A percentile compares a stretch with the other conserved stretches of the same genome.
Evolutionary conservation across 2,113 vertebrate species (phyloP).

Genomic region (Rhineura floridana): DNA sequence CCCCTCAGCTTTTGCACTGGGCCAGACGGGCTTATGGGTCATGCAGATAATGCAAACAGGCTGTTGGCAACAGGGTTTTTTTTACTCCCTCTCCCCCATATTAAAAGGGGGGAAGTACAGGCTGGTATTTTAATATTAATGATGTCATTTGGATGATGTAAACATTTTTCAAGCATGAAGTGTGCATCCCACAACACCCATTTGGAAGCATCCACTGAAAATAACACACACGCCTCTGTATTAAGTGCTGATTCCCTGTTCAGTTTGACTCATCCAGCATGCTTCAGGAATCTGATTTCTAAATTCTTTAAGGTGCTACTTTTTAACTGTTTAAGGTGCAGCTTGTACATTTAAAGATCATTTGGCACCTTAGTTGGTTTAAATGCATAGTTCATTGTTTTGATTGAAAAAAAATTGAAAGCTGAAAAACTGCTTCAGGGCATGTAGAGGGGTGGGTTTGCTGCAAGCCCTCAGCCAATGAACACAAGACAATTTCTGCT

Average conservation of each 20-base stretch:
- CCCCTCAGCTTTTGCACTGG: background rate
- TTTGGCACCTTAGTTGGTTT: background rate
- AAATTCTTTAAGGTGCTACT: background rate
- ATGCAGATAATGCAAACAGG: too few relatives aligned
- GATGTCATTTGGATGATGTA: too few relatives aligned
- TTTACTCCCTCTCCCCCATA: too few relatives aligned
- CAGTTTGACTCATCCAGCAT: background rate
- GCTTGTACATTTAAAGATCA: background rate
- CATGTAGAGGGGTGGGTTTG: background rate
- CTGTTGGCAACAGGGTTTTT: too few relatives aligned
- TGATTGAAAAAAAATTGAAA: too few relatives aligned
- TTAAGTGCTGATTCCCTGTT: background rate
- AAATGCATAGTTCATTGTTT: background rate
- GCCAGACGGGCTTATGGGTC: too few relatives aligned
- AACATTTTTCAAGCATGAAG: too few relatives aligned
- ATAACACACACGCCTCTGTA: background rate
- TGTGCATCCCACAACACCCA: too few relatives aligned
- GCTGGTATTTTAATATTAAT: too few relatives aligned
- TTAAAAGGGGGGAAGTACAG: too few relatives aligned
- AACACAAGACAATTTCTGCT: background rate
- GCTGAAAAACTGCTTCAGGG: background rate
- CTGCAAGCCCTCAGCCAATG: background rate
- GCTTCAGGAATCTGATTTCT: background rate
- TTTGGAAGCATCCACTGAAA: background rate
- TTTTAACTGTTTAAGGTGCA: background rate